A percentile compares a stretch with the other conserved stretches of the same genome.
Evolutionary conservation across 1,140 invertebrate species (phyloP).

Genomic region (Aphidius gifuensis): DNA sequence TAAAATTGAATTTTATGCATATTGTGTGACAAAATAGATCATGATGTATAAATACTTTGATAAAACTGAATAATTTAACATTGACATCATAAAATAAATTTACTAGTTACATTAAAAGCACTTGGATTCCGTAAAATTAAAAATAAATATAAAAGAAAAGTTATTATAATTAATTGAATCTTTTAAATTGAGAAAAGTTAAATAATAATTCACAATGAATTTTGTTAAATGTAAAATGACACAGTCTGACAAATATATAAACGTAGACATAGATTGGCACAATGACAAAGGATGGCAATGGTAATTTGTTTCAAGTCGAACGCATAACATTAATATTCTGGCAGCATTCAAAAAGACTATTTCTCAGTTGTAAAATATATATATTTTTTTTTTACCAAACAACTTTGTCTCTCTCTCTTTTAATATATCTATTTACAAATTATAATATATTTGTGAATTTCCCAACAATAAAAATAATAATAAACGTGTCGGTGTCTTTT

Average conservation of each 20-base stretch:
- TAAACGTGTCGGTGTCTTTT: slow-evolving; percentile 16
- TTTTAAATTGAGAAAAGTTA: neutral
- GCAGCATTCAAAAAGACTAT: slow-evolving; percentile 26
- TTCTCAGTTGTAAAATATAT: slow-evolving; percentile 13
- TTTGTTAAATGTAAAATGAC: slow-evolving; percentile 2
- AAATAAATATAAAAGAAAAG: neutral
- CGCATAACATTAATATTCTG: slow-evolving; percentile 36
- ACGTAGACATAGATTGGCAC: slow-evolving; percentile 29
- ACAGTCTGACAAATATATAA: slow-evolving; percentile 18
- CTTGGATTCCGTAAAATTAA: neutral
- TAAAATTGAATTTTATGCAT: neutral
- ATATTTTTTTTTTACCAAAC: slow-evolving; percentile 7
- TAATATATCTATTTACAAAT: slow-evolving; percentile 20
- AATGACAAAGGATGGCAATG: slow-evolving; percentile 29
- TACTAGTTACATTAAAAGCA: too few relatives aligned
- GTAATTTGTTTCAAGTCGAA: slow-evolving; percentile 35
- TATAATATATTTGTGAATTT: slow-evolving; percentile 8
- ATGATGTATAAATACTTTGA: neutral
- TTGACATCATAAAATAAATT: too few relatives aligned
- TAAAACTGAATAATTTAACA: too few relatives aligned
- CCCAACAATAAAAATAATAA: neutral
- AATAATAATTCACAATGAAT: neutral
- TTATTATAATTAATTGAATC: neutral
- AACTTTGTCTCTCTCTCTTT: slow-evolving; percentile 13
- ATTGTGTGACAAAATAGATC: neutral